Percentiles rank a stretch among this genome's conserved stretches.
These are phyloP conservation scores for Apistogramma diplotaenia DNA, from an alignment of 2,113 vertebrate species.

Conservation along the genomic window DNA sequence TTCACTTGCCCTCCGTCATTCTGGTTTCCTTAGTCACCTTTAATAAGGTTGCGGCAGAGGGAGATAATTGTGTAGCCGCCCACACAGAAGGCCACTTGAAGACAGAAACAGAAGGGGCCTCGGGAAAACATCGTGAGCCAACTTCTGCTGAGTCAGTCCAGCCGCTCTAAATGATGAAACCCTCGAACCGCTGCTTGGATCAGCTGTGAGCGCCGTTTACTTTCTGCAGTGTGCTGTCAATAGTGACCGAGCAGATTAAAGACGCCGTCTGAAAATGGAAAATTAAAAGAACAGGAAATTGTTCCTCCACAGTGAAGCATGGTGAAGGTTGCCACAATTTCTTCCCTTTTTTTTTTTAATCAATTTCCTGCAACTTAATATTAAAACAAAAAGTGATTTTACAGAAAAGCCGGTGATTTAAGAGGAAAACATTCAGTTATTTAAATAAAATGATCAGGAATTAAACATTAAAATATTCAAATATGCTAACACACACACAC, in stretches of 20 bases:
- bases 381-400: not conserved
- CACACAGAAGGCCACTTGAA: constrained; percentile 10
- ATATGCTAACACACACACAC: not conserved
- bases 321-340: not conserved
- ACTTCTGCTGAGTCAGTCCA: not conserved
- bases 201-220: not conserved
- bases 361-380: not conserved
- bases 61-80: constrained; percentile 2
- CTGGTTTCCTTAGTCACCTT: not conserved
- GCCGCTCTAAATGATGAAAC: constrained; percentile 17
- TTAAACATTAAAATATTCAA: not conserved
- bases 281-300: constrained; percentile 10
- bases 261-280: not conserved
- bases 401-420: rapidly evolving
- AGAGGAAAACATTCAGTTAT: not conserved
- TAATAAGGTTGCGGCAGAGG: not conserved
- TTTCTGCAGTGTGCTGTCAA: not conserved
- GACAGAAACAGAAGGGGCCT: constrained; percentile 5
- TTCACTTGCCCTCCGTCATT: not conserved
- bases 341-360: not conserved
- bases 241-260: not conserved
- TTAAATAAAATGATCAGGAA: not conserved
- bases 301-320: not conserved
- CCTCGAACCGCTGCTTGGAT: not conserved
- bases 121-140: not conserved